Base-by-base conservation (phyloP, 1,140 invertebrate species). In the Aphelenchoides fujianensis region DNA sequence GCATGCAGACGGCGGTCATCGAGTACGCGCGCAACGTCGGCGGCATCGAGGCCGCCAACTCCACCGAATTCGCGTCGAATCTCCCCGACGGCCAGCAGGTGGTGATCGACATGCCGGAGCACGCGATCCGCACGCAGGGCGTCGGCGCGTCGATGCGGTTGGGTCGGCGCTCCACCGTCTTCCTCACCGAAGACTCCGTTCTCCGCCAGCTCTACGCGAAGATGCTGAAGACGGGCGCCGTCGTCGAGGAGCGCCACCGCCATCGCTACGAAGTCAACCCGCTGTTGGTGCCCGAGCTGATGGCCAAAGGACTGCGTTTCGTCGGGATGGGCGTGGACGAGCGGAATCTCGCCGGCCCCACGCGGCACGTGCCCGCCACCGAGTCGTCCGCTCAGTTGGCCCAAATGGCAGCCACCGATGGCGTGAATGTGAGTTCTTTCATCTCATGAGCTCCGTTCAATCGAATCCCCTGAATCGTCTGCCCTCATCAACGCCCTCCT, bases 51-150 rank as follows among this genome's bases (percentile, higher is more conserved):
- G 90, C 90, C 80, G 95, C 95, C 0, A 91, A 95, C 82, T 92
- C 91, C 9, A 92, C 91, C 0, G 96, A 98, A 88, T 90, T 94
- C 31, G 88, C 92, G 79, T 88, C 89, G 0, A 85, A 90, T 2
- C 90, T 91, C 27, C 27, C 27, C 31, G 5, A 31, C 16, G 66
- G 67, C 31, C 53, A 69, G 72, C 78, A 74, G 75, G 69, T 88
- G 85, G 85, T 99, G 0, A 94, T 98, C 70, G 95, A 98, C 76
- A 99, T 99, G 97, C 94, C 95, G 0, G 97, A 99, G 87, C 93
- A 98, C 85, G 92, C 94, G 85, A 93, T 92, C 0, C 34, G 74
- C n/a, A 88, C 91, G 37, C 69, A 77, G 16, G 81, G 77, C 73
- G 90, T 97, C 88, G 97, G 97, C 2, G 97, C 95, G 28, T 98